Conservation (phyloP, 1,140 invertebrate genomes). For the Diploscapter pachys region DNA sequence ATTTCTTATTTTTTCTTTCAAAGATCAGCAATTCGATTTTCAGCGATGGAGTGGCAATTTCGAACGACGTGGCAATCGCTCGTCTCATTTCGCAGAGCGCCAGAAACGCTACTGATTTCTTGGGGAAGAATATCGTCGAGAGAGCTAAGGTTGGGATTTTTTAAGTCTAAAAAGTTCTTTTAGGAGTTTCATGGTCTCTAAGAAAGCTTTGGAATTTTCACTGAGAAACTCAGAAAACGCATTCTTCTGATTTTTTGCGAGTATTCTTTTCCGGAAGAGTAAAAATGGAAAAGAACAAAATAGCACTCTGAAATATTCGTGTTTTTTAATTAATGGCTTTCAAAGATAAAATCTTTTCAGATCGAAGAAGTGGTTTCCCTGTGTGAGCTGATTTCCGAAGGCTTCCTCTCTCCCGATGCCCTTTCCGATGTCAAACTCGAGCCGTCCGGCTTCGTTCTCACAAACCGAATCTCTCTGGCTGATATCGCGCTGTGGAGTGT, state of each 20-base stretch:
- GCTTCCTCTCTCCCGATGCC: background rate
- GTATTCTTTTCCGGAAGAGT: background rate
- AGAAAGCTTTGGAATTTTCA: too few species aligned
- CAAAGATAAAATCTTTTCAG: background rate
- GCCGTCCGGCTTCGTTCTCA: conserved; percentile 5
- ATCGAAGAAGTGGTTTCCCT: conserved; percentile 15
- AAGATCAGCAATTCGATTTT: background rate
- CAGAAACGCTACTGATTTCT: conserved; percentile 3
- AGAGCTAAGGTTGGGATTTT: background rate
- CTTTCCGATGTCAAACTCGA: background rate
- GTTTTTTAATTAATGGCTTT: background rate
- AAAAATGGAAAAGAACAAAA: background rate
- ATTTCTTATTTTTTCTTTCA: background rate
- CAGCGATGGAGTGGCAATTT: conserved; percentile 20
- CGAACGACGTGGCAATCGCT: conserved; percentile 26
- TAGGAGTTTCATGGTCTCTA: too few species aligned
- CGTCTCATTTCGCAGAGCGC: conserved; percentile 22
- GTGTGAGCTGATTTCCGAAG: conserved; percentile 3
- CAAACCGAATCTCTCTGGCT: conserved; percentile 3
- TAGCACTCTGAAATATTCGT: background rate
- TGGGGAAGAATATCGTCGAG: conserved; percentile 18
- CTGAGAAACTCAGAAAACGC: too few species aligned
- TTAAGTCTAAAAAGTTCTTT: too few species aligned
- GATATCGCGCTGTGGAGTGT: conserved; percentile 26
- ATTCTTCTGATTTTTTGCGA: background rate